Percentiles rank a stretch among this genome's conserved stretches.
Conservation (phyloP, 2,113 vertebrate genomes). For the Podarcis raffonei region DNA sequence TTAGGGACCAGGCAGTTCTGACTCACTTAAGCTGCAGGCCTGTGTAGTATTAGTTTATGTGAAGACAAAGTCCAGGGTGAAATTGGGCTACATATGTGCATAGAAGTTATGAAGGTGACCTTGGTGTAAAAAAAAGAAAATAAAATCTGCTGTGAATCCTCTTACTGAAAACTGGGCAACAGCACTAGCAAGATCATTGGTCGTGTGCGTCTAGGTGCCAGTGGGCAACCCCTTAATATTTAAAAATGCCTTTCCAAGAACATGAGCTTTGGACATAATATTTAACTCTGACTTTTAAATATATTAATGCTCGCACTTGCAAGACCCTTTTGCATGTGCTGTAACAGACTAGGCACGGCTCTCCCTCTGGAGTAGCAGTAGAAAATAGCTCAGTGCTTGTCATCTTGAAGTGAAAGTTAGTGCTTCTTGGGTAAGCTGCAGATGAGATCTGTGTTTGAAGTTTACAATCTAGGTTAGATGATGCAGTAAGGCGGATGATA, state of each 20-base stretch:
- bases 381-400: background rate
- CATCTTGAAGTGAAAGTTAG: background rate
- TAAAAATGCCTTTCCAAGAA: background rate
- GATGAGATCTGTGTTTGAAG: background rate
- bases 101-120: background rate
- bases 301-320: background rate
- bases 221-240: background rate
- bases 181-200: background rate
- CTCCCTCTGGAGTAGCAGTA: background rate
- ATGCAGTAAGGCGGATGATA: conserved; percentile 28
- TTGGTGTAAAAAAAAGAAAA: background rate
- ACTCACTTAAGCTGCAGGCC: background rate
- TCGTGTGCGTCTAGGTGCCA: background rate
- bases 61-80: background rate
- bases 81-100: background rate
- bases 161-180: background rate
- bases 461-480: conserved; percentile 63
- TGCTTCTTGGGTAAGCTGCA: background rate
- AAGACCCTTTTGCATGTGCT: background rate
- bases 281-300: background rate
- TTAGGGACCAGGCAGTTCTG: background rate
- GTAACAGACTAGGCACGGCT: background rate
- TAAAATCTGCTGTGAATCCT: background rate
- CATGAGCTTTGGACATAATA: background rate
- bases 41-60: background rate